A percentile compares a stretch with the other conserved stretches of the same genome.
Evolutionary conservation across 2,113 vertebrate genomes (phyloP).

Genomic region (Percina caprodes): DNA sequence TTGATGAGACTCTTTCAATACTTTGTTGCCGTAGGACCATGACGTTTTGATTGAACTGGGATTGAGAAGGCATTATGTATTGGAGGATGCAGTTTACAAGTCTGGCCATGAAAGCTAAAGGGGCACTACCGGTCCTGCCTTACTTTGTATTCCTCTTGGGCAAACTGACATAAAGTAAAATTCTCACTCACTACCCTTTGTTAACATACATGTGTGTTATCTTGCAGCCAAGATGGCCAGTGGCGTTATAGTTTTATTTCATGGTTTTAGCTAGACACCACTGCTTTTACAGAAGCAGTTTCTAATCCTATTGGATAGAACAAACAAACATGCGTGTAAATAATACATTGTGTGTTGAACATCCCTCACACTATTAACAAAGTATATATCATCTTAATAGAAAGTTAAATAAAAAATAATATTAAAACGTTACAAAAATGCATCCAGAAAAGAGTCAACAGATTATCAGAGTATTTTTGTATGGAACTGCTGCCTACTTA

Average conservation of each 20-base stretch:
- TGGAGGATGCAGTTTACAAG: constrained; percentile 14
- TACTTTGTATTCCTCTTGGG: constrained; percentile 31
- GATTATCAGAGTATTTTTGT: constrained; percentile 27
- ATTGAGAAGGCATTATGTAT: constrained; percentile 31
- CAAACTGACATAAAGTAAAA: background rate
- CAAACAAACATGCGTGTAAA: background rate
- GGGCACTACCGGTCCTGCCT: constrained; percentile 6
- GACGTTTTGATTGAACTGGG: background rate
- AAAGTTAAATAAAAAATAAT: background rate
- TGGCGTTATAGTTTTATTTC: background rate
- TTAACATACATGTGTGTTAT: constrained; percentile 11
- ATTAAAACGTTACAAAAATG: background rate
- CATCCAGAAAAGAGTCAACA: background rate
- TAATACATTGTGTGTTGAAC: background rate
- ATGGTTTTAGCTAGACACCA: background rate
- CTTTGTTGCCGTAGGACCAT: constrained; percentile 15
- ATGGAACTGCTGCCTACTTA: constrained; percentile 18
- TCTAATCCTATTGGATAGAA: background rate
- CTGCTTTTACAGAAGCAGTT: background rate
- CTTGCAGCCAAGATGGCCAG: background rate
- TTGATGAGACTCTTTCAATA: constrained; percentile 30
- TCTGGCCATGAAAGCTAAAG: constrained; percentile 35
- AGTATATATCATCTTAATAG: background rate
- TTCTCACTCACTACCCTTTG: background rate
- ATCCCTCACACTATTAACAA: background rate